phyloP scores from a whole-genome alignment of 1,140 invertebrate genomes.

The Drosophila sturtevanti region DNA sequence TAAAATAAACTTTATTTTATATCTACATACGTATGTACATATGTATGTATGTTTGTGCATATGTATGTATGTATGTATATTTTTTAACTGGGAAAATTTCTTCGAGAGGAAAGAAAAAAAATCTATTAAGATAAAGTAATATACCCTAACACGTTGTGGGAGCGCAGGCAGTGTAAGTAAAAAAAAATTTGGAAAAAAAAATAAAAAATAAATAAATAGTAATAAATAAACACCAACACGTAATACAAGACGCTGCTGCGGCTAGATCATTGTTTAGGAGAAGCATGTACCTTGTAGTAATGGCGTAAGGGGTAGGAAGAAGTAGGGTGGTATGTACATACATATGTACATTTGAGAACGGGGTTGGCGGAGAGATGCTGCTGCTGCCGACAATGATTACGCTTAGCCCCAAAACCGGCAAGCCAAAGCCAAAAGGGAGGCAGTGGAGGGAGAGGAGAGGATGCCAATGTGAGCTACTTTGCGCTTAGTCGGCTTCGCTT shows the following conservation, averaged over 20 bases:
- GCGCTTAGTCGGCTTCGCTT: constrained; percentile 77
- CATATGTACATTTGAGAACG: no score
- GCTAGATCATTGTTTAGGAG: neutral
- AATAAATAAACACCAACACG: constrained; percentile 66
- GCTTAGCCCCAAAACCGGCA: constrained; percentile 41
- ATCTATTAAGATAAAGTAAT: no score
- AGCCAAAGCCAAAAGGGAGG: neutral
- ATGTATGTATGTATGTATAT: no score
- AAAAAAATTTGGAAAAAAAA: constrained; percentile 27
- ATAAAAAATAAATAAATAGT: constrained; percentile 27
- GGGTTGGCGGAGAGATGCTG: constrained; percentile 5
- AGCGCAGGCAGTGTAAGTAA: neutral
- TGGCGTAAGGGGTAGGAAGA: neutral
- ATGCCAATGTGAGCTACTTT: constrained; percentile 75
- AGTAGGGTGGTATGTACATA: neutral
- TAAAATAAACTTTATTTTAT: no score
- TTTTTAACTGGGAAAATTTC: no score
- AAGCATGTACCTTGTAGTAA: neutral
- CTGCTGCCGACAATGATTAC: constrained; percentile 38
- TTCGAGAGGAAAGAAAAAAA: no score
- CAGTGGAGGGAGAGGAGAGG: neutral
- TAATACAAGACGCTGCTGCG: constrained; percentile 63
- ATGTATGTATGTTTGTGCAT: no score
- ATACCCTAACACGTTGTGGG: neutral
- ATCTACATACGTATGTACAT: no score